These are phyloP conservation scores for Iphiclides podalirius DNA, from an alignment of 2,888 invertebrate genomes.

Conservation along the genomic window DNA sequence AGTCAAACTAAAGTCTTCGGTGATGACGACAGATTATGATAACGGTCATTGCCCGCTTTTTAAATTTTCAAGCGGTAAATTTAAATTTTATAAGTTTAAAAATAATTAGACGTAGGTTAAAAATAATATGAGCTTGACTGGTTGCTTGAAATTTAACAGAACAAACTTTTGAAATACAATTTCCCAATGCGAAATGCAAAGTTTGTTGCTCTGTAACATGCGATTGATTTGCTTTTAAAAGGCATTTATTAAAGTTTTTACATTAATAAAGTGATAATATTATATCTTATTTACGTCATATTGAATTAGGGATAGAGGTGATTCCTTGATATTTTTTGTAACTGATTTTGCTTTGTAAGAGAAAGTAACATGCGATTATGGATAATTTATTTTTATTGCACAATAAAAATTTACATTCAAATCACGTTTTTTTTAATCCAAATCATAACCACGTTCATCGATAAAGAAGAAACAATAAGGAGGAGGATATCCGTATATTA, in stretches of 20 bases:
- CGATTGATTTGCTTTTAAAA: conserved; percentile 36
- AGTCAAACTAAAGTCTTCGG: conserved; percentile 1
- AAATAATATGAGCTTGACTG: conserved; percentile 36
- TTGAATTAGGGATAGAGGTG: conserved; percentile 33
- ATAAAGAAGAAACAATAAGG: too few relatives aligned
- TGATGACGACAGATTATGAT: conserved; percentile 1
- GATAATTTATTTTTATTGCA: conserved; percentile 53
- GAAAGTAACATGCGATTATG: conserved; percentile 39
- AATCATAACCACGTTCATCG: conserved; percentile 19
- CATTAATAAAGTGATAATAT: conserved; percentile 57
- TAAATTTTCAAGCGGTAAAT: conserved; percentile 17
- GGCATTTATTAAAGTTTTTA: conserved; percentile 74
- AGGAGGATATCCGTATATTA: too few relatives aligned
- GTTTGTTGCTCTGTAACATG: conserved; percentile 39
- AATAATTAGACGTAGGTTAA: conserved; percentile 35
- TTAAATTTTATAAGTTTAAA: conserved; percentile 21
- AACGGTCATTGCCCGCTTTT: conserved; percentile 9
- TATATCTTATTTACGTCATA: conserved; percentile 25
- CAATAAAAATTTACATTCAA: conserved; percentile 43
- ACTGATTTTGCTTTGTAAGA: conserved; percentile 48
- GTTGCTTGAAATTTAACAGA: conserved; percentile 39
- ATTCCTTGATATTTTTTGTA: conserved; percentile 35
- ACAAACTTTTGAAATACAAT: conserved; percentile 50
- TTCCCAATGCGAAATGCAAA: conserved; percentile 44
- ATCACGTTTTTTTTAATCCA: conserved; percentile 43